Evolutionary conservation across 2,888 invertebrate genomes (phyloP).

Genomic region (Lacanobia oleracea): DNA sequence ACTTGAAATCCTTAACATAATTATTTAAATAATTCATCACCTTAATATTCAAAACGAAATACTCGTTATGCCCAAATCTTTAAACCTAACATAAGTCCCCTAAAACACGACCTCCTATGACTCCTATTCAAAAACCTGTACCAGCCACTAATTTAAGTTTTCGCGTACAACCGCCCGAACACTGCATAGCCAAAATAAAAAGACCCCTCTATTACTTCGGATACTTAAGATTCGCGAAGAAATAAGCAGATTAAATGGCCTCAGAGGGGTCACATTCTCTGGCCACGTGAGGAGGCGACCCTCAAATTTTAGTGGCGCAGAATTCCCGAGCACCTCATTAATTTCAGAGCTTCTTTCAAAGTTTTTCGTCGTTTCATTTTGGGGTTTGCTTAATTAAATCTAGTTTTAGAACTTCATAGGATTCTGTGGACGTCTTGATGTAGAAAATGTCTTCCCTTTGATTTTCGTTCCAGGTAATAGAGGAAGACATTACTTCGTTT

Average conservation of each 20-base stretch:
- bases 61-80: slow-evolving; percentile 1
- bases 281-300: slow-evolving; percentile 58
- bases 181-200: slow-evolving; percentile 39
- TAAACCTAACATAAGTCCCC: slow-evolving; percentile 2
- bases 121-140: slow-evolving; percentile 48
- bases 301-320: slow-evolving; percentile 69
- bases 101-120: slow-evolving; percentile 41
- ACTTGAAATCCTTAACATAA: not conserved
- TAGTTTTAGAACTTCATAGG: slow-evolving; percentile 61
- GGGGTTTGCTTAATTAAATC: slow-evolving; percentile 73
- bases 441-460: slow-evolving; percentile 26
- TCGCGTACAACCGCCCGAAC: slow-evolving; percentile 58
- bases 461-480: not conserved
- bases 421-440: slow-evolving; percentile 17
- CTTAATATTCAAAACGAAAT: not conserved
- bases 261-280: slow-evolving; percentile 44
- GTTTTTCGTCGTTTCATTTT: slow-evolving; percentile 65
- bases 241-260: slow-evolving; percentile 47
- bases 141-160: slow-evolving; percentile 71
- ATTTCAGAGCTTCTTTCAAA: slow-evolving; percentile 74
- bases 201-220: slow-evolving; percentile 50
- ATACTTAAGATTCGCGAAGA: slow-evolving; percentile 41
- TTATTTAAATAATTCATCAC: too few relatives aligned
- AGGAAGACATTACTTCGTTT: not conserved
- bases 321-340: slow-evolving; percentile 77